Evolutionary conservation across 2,888 invertebrate genomes (phyloP).

Genomic region (Dicranocentrus wangi): DNA sequence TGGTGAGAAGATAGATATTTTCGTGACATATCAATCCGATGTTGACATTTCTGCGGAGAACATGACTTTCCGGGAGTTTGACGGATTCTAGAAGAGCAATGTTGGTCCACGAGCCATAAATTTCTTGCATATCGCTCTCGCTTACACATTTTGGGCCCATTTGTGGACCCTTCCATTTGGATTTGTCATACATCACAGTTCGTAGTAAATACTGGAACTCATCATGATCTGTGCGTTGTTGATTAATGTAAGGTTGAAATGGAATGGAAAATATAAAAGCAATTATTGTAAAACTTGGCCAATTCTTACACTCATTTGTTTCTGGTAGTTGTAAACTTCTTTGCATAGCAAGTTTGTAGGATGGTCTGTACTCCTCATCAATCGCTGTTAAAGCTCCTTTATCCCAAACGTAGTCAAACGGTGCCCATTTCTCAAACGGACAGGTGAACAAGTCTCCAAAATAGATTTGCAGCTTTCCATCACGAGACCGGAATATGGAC

Average conservation of each 20-base stretch:
- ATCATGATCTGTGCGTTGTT: slow-evolving; percentile 37
- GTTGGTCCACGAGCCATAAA: slow-evolving; percentile 46
- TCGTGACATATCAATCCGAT: slow-evolving; percentile 61
- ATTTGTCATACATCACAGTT: slow-evolving; percentile 56
- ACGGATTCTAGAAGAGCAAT: slow-evolving; percentile 35
- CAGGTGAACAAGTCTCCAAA: slow-evolving; percentile 48
- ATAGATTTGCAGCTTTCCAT: slow-evolving; percentile 47
- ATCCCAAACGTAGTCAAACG: slow-evolving; percentile 60
- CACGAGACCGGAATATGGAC: slow-evolving; percentile 12
- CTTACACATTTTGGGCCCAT: slow-evolving; percentile 53
- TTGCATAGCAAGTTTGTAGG: slow-evolving; percentile 28
- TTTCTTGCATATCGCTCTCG: slow-evolving; percentile 44
- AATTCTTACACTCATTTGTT: slow-evolving; percentile 25
- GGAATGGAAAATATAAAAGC: too few species aligned
- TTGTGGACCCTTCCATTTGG: slow-evolving; percentile 41
- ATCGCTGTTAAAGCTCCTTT: slow-evolving; percentile 50
- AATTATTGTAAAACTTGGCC: too few species aligned
- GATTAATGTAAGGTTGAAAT: too few species aligned
- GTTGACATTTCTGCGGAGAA: slow-evolving; percentile 38
- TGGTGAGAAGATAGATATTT: slow-evolving; percentile 53
- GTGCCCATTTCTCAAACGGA: slow-evolving; percentile 55
- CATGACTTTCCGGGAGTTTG: slow-evolving; percentile 35
- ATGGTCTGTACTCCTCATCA: slow-evolving; percentile 22
- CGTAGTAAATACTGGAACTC: slow-evolving; percentile 46
- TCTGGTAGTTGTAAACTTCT: slow-evolving; percentile 15